phyloP scores from a whole-genome alignment of 2,797 vertebrate species.

The Aselliscus stoliczkanus region DNA sequence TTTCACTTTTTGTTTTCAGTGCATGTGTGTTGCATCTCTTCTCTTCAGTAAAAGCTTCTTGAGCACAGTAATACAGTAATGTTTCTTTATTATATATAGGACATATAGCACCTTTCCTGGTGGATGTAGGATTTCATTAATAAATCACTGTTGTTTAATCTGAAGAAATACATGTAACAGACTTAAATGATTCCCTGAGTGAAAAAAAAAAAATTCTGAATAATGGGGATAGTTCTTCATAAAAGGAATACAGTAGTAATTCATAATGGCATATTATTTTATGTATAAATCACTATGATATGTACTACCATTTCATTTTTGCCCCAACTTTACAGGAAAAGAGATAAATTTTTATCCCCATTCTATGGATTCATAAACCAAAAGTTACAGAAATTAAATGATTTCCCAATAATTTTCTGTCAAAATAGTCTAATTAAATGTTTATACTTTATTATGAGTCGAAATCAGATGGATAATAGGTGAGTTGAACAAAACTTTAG shows the following conservation, averaged over 20 bases:
- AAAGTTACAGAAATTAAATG: neutral
- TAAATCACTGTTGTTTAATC: neutral
- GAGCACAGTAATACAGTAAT: neutral
- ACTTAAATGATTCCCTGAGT: neutral
- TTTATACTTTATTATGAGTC: neutral
- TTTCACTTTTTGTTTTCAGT: neutral
- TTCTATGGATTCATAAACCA: neutral
- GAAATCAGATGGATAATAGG: neutral
- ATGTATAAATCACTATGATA: neutral
- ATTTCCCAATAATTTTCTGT: neutral
- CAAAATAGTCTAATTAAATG: neutral
- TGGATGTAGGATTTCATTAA: neutral
- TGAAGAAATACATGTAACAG: neutral
- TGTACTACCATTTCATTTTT: neutral
- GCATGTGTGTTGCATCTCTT: neutral
- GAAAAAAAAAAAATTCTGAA: neutral
- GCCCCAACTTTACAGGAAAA: neutral
- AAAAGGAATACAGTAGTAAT: neutral
- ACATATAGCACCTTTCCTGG: neutral
- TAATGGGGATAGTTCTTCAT: neutral
- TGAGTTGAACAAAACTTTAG: neutral
- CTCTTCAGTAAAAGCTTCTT: neutral
- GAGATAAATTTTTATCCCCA: neutral
- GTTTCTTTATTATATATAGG: neutral
- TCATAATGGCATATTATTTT: neutral